A percentile compares a stretch with the other conserved stretches of the same genome.
Evolutionary conservation across 2,113 vertebrate species (phyloP).

Genomic region (Lucifuga dentata): DNA sequence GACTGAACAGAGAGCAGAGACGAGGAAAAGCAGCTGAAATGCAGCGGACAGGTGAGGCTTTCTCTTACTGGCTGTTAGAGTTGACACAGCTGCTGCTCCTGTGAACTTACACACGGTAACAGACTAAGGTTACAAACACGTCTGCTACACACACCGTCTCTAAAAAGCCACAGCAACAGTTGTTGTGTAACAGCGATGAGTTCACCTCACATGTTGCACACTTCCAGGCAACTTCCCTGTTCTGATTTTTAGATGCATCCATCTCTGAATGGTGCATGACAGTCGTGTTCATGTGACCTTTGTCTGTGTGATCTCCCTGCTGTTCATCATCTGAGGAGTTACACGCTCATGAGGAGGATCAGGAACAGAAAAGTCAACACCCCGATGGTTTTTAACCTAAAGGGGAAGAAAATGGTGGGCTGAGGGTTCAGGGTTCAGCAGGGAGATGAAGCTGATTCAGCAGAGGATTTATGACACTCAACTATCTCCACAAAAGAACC

Average conservation of each 20-base stretch:
- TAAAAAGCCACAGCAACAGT: no score
- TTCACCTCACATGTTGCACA: not conserved
- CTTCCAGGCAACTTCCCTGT: no score
- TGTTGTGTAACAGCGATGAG: not conserved
- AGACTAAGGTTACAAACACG: constrained; percentile 18
- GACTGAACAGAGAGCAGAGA: constrained; percentile 23
- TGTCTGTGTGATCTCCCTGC: not conserved
- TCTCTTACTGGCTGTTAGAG: constrained; percentile 56
- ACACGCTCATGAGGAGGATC: not conserved
- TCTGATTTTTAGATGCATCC: not conserved
- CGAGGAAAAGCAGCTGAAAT: constrained; percentile 58
- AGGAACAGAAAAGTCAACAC: not conserved
- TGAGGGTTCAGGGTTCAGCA: not conserved
- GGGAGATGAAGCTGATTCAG: constrained; percentile 9
- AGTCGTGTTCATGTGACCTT: constrained; percentile 1
- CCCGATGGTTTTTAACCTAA: constrained; percentile 3
- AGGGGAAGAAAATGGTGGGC: not conserved
- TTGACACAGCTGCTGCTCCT: constrained; percentile 76
- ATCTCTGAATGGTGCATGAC: constrained; percentile 10
- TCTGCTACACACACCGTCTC: constrained; percentile 8
- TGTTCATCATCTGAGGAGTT: constrained; percentile 1
- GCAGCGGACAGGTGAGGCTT: constrained; percentile 65
- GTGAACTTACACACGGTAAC: constrained; percentile 54
- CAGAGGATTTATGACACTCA: constrained; percentile 20
- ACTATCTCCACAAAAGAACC: constrained; percentile 40